Percentiles rank a stretch among this genome's conserved stretches.
phyloP scores from a whole-genome alignment of 1,140 invertebrate genomes.

The Mercenaria mercenaria region DNA sequence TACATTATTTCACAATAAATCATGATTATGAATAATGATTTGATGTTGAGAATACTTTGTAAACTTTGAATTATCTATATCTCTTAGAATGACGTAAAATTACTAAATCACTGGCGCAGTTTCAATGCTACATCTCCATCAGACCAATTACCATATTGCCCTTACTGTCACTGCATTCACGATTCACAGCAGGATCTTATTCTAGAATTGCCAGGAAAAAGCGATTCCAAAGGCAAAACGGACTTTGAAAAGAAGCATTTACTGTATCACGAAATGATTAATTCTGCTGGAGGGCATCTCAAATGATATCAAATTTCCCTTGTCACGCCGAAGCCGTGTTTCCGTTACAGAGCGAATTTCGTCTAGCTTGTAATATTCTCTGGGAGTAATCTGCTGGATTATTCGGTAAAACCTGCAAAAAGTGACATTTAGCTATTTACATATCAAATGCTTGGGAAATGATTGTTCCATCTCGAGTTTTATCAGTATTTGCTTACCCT shows the following conservation, averaged over 20 bases:
- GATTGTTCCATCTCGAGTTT: too few species aligned
- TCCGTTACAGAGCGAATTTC: neutral
- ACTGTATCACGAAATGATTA: conserved; percentile 4
- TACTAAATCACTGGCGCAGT: neutral
- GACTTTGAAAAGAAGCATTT: neutral
- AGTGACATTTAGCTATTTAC: too few species aligned
- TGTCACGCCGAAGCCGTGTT: neutral
- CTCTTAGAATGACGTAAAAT: neutral
- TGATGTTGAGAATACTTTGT: too few species aligned
- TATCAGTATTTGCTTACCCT: too few species aligned
- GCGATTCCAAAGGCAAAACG: neutral
- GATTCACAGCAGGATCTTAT: neutral
- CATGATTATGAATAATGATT: too few species aligned
- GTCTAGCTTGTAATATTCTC: neutral
- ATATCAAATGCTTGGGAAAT: too few species aligned
- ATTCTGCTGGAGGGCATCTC: neutral
- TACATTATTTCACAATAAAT: too few species aligned
- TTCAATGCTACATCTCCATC: neutral
- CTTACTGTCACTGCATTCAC: neutral
- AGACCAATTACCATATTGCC: neutral
- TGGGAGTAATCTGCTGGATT: too few species aligned
- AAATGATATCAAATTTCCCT: neutral
- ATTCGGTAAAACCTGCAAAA: too few species aligned
- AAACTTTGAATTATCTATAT: neutral
- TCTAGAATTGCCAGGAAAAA: neutral